Percentiles rank a stretch among this genome's conserved stretches.
Evolutionary conservation across 1,140 invertebrate species (phyloP).

Genomic region (Scaptomyza hsui): DNA sequence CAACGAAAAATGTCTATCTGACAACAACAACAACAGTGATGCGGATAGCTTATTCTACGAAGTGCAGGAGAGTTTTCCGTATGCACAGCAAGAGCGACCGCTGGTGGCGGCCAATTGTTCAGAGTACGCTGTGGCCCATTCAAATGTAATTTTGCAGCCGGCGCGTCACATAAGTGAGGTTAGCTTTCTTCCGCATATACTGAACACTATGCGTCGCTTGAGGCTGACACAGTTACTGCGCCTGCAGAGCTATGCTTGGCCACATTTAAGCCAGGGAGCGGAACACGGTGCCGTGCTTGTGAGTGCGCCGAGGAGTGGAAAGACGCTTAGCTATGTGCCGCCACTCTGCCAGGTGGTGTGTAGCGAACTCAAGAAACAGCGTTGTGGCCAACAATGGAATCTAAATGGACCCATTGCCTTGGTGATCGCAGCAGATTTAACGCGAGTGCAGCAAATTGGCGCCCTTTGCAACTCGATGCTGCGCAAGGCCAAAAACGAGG

Average conservation of each 20-base stretch:
- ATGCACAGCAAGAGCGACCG: conserved; percentile 11
- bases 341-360: conserved; percentile 47
- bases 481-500: conserved; percentile 4
- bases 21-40: conserved; percentile 7
- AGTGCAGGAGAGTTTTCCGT: conserved; percentile 15
- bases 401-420: conserved; percentile 29
- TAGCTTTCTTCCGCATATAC: conserved; percentile 35
- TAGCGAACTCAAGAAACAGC: neutral
- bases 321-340: conserved; percentile 53
- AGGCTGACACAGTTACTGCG: conserved; percentile 38
- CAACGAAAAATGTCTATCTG: neutral
- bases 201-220: conserved; percentile 34
- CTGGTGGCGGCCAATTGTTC: conserved; percentile 39
- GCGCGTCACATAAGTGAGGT: conserved; percentile 37
- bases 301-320: conserved; percentile 56
- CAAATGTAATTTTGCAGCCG: conserved; percentile 8
- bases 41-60: neutral
- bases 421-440: conserved; percentile 36
- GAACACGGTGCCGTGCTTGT: conserved; percentile 54
- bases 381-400: neutral
- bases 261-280: conserved; percentile 20
- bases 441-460: conserved; percentile 30
- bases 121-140: conserved; percentile 47
- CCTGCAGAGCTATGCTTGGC: conserved; percentile 64
- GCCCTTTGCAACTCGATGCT: conserved; percentile 39